Evolutionary conservation across 2,113 vertebrate genomes (phyloP), one percentile per base, ranked within the genome.

Genomic region (Paracyprichromis sp.): DNA sequence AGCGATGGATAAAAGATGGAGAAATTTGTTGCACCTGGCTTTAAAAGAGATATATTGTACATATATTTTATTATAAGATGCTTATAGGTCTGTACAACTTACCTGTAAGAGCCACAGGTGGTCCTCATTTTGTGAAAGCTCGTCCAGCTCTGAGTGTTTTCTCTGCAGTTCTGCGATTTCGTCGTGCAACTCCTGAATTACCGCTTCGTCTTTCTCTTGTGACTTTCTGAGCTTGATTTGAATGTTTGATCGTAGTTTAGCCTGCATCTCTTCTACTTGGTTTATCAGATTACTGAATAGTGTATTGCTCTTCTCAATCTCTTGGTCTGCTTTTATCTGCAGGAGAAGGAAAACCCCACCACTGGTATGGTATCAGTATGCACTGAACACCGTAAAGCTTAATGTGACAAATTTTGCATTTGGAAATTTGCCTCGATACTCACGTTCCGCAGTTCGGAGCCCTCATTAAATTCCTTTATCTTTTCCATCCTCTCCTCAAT

Each of bases 61-160:
- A 57, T 8, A 4, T 14, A 3, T 71, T 43, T 24, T 40, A 16
- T 9, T 17, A 16, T 5, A 10, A 45, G 2, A 40, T 43, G 0
- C 13, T 26, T 29, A 45, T 10, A 45, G 40, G 8, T 9, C 19
- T 26, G 26, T 21, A 6, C 21, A 34, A 86, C 80, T 79, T 11
- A 93, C 95, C 92, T 88, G 92, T 40, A 96, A 88, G 2, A 95
- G 83, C 6, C 83, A 80, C 9, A 94, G 66, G 52, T 84, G 80
- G 63, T 95, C 92, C 6, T 94, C 82, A 3, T 61, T 89, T 14
- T 87, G 86, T 9, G 81, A 88, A 11, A 95, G 92, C 73, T 92
- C 82, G 61, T 93, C 89, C 66, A 95, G 91, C 71, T 94, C 79
- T 0, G 43, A 76, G 4, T 29, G 38, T 17, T 17, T 90, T 19